Percentiles rank a stretch among this genome's conserved stretches.
Conservation (phyloP, 2,888 invertebrate genomes). For the Lycia hirtaria region DNA sequence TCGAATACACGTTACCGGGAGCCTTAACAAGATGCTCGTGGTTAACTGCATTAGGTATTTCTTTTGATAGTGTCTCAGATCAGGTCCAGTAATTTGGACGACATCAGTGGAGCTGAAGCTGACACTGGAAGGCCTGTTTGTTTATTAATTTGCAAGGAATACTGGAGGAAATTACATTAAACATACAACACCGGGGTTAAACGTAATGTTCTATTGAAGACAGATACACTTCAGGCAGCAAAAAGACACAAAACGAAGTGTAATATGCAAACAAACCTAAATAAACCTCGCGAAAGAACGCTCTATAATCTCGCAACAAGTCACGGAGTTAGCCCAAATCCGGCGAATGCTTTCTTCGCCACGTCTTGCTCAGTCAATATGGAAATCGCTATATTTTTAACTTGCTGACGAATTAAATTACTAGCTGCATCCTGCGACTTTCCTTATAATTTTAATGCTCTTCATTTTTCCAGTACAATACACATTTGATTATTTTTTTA, state of each 20-base stretch:
- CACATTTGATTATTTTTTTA: too few relatives aligned
- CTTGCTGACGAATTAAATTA: slow-evolving; percentile 3
- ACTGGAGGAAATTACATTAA: too few relatives aligned
- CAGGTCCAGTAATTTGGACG: too few relatives aligned
- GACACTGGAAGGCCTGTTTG: too few relatives aligned
- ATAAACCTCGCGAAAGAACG: slow-evolving; percentile 17
- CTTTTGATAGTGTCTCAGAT: too few relatives aligned
- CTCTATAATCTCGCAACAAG: slow-evolving; percentile 18
- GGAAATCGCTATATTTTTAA: slow-evolving; percentile 15
- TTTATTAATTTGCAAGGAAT: too few relatives aligned
- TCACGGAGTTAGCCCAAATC: slow-evolving; percentile 17
- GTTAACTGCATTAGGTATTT: too few relatives aligned
- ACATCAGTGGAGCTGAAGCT: too few relatives aligned
- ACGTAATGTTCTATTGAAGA: too few relatives aligned
- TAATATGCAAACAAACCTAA: slow-evolving; percentile 10
- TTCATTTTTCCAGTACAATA: too few relatives aligned
- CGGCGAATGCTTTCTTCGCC: slow-evolving; percentile 24
- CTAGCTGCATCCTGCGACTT: background rate
- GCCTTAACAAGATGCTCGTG: slow-evolving; percentile 3
- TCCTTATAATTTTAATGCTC: background rate
- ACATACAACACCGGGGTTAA: too few relatives aligned
- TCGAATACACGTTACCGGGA: slow-evolving; percentile 34
- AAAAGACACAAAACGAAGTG: background rate
- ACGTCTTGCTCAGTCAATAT: slow-evolving; percentile 23
- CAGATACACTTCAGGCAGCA: background rate